phyloP scores from a whole-genome alignment of 2,888 invertebrate genomes.

The Bembecia ichneumoniformis region DNA sequence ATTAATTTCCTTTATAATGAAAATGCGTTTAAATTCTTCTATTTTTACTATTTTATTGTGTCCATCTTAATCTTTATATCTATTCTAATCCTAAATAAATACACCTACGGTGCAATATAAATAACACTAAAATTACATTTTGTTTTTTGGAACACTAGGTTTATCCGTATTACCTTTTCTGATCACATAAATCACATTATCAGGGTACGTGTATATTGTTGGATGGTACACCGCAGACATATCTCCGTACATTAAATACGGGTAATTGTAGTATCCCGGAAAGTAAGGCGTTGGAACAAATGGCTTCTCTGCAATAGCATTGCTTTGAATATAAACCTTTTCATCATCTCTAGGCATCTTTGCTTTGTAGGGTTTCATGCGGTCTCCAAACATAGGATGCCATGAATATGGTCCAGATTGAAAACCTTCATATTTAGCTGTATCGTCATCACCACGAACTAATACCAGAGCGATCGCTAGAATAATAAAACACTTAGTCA shows the following conservation, averaged over 20 bases:
- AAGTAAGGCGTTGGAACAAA: constrained; percentile 19
- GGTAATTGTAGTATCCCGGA: constrained; percentile 12
- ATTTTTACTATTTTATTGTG: too few species aligned
- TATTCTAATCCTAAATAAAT: too few species aligned
- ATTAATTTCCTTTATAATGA: too few species aligned
- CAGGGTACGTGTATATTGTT: constrained; percentile 20
- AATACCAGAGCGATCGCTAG: too few species aligned
- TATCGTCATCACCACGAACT: too few species aligned
- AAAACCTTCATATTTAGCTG: constrained; percentile 7
- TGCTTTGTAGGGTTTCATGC: constrained; percentile 25
- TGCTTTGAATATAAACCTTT: constrained; percentile 23
- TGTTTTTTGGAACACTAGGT: constrained; percentile 14
- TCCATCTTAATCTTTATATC: too few species aligned
- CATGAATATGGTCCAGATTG: constrained; percentile 19
- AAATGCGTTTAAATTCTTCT: too few species aligned
- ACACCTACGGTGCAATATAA: too few species aligned
- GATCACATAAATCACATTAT: constrained; percentile 21
- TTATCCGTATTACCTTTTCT: constrained; percentile 30
- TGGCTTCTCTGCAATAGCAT: constrained; percentile 15
- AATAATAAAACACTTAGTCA: too few species aligned
- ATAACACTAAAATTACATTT: not conserved
- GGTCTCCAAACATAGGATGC: constrained; percentile 27
- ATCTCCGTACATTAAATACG: constrained; percentile 23
- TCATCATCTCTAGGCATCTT: constrained; percentile 30
- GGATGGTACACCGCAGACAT: constrained; percentile 16